Percentiles rank a stretch among this genome's conserved stretches.
phyloP scores from a whole-genome alignment of 2,113 vertebrate species.

The Serilophus lunatus region DNA sequence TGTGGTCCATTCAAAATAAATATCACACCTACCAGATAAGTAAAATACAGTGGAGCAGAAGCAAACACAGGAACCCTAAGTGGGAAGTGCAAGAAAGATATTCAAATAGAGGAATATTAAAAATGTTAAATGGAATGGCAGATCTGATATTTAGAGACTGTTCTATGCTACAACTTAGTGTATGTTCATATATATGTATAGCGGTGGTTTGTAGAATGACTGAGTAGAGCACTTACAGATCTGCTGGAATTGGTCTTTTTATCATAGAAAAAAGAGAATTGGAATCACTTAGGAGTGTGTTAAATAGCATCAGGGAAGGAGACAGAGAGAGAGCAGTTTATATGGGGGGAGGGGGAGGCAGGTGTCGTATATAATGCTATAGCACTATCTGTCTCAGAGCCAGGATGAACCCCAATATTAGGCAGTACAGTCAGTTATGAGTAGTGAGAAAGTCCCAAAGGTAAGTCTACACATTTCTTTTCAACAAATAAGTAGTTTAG shows the following conservation, averaged over 20 bases:
- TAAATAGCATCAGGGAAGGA: not conserved
- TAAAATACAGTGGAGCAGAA: not conserved
- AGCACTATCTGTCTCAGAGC: not conserved
- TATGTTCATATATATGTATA: not conserved
- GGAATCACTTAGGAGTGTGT: not conserved
- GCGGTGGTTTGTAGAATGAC: not conserved
- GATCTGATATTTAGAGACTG: not conserved
- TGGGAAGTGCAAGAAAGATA: not conserved
- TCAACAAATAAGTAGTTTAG: not conserved
- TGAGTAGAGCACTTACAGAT: not conserved
- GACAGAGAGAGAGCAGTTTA: not conserved
- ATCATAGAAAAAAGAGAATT: not conserved
- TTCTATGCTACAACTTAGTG: not conserved
- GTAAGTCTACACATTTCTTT: not conserved
- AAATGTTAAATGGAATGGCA: not conserved
- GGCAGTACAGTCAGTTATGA: not conserved
- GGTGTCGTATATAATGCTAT: not conserved
- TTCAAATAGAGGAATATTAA: not conserved
- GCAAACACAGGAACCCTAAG: not conserved
- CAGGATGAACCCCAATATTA: not conserved
- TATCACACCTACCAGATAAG: not conserved
- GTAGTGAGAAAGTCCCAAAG: not conserved
- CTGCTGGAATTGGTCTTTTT: not conserved
- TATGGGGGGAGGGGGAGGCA: rapidly evolving
- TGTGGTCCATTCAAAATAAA: not conserved